A percentile compares a stretch with the other conserved stretches of the same genome.
phyloP scores from a whole-genome alignment of 2,888 invertebrate genomes.

The Lampropteryx suffumata region DNA sequence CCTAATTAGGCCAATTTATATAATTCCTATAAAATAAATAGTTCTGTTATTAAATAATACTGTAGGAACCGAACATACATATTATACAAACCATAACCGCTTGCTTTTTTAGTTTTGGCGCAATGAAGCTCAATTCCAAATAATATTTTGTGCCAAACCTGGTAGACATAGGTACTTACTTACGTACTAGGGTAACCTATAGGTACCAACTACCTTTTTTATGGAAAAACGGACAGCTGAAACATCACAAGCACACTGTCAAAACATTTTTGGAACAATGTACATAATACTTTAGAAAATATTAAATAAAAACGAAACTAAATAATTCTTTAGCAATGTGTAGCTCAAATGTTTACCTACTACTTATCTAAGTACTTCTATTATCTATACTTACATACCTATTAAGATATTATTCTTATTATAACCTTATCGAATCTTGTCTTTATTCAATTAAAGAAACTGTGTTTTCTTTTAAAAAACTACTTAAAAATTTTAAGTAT shows the following conservation, averaged over 20 bases:
- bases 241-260: conserved; percentile 47
- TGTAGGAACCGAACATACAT: too few relatives aligned
- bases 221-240: conserved; percentile 6
- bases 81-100: too few relatives aligned
- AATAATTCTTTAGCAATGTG: conserved; percentile 63
- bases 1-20: too few relatives aligned
- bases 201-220: neutral
- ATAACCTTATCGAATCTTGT: conserved; percentile 51
- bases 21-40: too few relatives aligned
- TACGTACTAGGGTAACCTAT: too few relatives aligned
- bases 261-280: conserved; percentile 72
- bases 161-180: too few relatives aligned
- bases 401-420: conserved; percentile 61
- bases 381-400: conserved; percentile 28
- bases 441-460: conserved; percentile 48
- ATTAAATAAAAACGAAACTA: conserved; percentile 45
- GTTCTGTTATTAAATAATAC: too few relatives aligned
- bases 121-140: conserved; percentile 61
- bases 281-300: conserved; percentile 70
- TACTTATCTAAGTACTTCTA: conserved; percentile 54
- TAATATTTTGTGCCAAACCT: conserved; percentile 61
- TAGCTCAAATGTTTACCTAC: conserved; percentile 76
- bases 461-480: neutral
- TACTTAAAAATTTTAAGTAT: too few relatives aligned
- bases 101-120: conserved; percentile 53